Evolutionary conservation across 30 jellyfish, hydroid and myxozoan genomes (phyloP).

Genomic region (Aurelia sp.): DNA sequence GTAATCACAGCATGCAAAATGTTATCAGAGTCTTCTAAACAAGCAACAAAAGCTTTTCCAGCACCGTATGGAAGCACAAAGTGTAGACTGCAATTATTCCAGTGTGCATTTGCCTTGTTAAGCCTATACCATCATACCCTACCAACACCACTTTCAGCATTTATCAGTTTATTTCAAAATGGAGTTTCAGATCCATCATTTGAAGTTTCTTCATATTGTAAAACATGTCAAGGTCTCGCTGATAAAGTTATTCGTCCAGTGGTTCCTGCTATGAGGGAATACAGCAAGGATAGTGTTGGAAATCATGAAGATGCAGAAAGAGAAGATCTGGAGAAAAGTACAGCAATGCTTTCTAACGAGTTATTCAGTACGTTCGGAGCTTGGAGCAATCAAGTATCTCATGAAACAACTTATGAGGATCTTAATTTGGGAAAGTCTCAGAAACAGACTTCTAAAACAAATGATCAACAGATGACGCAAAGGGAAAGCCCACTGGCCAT

Average conservation of each 20-base stretch:
- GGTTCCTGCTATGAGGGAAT: conserved; percentile 50
- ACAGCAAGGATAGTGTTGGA: background rate
- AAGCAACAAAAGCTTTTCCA: conserved; percentile 9
- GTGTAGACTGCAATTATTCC: conserved; percentile 37
- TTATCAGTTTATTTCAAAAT: conserved; percentile 19
- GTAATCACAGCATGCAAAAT: background rate
- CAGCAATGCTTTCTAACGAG: background rate
- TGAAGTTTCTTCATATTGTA: conserved; percentile 41
- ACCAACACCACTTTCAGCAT: conserved; percentile 43
- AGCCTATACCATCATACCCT: conserved; percentile 45
- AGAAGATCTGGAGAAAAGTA: background rate
- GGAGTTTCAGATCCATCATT: conserved; percentile 27
- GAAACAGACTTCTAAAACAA: too few species aligned
- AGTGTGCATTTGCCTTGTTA: conserved; percentile 33
- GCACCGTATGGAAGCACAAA: conserved; percentile 51
- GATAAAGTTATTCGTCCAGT: conserved; percentile 51
- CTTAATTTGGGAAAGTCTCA: too few species aligned
- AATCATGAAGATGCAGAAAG: background rate
- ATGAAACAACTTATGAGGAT: too few species aligned
- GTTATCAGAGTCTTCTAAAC: conserved; percentile 13
- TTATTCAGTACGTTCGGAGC: background rate
- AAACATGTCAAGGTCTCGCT: background rate
- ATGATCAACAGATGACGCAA: too few species aligned
- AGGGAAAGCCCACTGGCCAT: too few species aligned
- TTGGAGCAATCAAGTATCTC: too few species aligned